A percentile compares a stretch with the other conserved stretches of the same genome.
phyloP scores from a whole-genome alignment of 1,140 invertebrate species.

The Diorhabda carinulata region DNA sequence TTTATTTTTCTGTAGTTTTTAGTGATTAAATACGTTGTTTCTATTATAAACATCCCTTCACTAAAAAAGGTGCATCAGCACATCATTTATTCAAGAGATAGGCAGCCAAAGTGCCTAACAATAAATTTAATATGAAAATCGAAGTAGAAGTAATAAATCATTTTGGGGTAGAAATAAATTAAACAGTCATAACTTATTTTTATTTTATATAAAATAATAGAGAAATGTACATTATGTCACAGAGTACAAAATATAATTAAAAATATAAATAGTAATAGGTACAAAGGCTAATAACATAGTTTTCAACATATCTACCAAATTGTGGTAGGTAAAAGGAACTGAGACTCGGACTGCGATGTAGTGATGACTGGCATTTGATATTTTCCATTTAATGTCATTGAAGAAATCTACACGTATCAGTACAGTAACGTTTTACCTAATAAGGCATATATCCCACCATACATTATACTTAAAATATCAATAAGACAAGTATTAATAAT shows the following conservation, averaged over 20 bases:
- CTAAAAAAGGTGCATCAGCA: too few species aligned
- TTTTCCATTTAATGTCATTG: constrained; percentile 15
- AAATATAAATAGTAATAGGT: constrained; percentile 44
- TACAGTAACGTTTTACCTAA: constrained; percentile 14
- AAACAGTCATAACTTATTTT: constrained; percentile 31
- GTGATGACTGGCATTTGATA: constrained; percentile 5
- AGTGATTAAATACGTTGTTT: too few species aligned
- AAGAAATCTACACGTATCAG: constrained; percentile 18
- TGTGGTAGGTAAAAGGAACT: constrained; percentile 38
- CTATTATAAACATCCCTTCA: too few species aligned
- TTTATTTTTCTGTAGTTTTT: too few species aligned
- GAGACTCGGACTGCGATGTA: constrained; percentile 18
- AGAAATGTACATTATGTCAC: constrained; percentile 45
- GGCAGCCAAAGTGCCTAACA: too few species aligned
- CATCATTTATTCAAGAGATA: too few species aligned
- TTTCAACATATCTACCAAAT: constrained; percentile 31
- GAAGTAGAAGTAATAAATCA: neutral
- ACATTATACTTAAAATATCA: constrained; percentile 15
- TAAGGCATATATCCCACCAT: constrained; percentile 17
- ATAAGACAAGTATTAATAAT: constrained; percentile 16
- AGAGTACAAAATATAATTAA: constrained; percentile 45
- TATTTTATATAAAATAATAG: constrained; percentile 46
- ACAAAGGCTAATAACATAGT: constrained; percentile 33
- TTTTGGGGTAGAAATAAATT: neutral
- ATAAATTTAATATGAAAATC: neutral